A percentile compares a stretch with the other conserved stretches of the same genome.
Evolutionary conservation across 2,797 vertebrate species (phyloP).

Genomic region (Paratrypauchen microcephalus): DNA sequence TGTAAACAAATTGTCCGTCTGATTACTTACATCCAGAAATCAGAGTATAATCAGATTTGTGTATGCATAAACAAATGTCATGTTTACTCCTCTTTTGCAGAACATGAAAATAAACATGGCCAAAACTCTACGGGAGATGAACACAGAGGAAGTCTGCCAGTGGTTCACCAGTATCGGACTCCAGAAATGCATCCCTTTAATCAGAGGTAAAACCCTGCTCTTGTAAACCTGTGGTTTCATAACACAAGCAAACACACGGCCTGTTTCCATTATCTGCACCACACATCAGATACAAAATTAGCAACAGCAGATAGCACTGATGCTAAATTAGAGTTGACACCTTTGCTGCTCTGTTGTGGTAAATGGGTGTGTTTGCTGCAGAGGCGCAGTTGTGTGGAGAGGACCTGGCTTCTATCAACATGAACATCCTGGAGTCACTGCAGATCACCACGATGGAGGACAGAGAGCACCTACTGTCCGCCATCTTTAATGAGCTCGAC

Average conservation of each 20-base stretch:
- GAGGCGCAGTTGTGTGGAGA: conserved; percentile 72
- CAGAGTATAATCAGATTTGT: background rate
- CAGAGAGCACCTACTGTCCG: conserved; percentile 73
- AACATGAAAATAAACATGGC: conserved; percentile 49
- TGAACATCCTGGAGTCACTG: conserved; percentile 68
- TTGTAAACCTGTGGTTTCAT: conserved; percentile 17
- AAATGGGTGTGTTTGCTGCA: conserved; percentile 43
- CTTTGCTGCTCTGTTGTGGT: conserved; percentile 1
- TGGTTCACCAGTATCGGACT: conserved; percentile 77
- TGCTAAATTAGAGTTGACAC: conserved; percentile 11
- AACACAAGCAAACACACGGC: conserved; percentile 19
- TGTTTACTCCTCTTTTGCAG: conserved; percentile 46
- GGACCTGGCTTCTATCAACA: conserved; percentile 73
- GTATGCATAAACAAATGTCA: background rate
- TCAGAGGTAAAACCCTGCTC: conserved; percentile 69
- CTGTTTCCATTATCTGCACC: conserved; percentile 16
- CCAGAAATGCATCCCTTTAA: conserved; percentile 75
- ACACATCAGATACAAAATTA: conserved; percentile 20
- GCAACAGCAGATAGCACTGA: conserved; percentile 8
- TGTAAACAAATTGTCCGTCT: no score
- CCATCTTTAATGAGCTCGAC: conserved; percentile 76
- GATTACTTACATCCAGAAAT: no score
- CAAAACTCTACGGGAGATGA: conserved; percentile 76
- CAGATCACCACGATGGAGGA: conserved; percentile 70
- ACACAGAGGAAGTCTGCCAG: conserved; percentile 77